A percentile compares a stretch with the other conserved stretches of the same genome.
These are phyloP conservation scores for Aquatica leii DNA, from an alignment of 2,888 invertebrate species.

Conservation along the genomic window DNA sequence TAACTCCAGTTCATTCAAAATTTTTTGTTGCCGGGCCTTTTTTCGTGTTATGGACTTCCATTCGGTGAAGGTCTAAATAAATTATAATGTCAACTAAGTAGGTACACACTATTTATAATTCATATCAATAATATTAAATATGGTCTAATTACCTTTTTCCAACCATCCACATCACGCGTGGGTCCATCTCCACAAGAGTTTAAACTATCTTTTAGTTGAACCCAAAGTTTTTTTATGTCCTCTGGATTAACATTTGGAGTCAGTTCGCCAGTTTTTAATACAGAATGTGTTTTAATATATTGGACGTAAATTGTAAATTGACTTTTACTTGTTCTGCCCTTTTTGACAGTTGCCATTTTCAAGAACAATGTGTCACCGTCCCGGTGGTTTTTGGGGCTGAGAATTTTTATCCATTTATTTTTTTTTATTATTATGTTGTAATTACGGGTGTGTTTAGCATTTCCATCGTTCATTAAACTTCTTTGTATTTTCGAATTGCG, in stretches of 20 bases:
- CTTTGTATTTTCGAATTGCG: no score
- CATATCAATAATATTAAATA: constrained; percentile 1
- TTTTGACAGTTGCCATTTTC: no score
- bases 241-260: background rate
- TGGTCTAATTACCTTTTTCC: constrained; percentile 6
- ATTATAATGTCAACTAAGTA: background rate
- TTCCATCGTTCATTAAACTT: no score
- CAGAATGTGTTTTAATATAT: background rate
- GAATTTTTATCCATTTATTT: no score
- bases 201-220: background rate
- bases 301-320: no score
- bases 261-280: background rate
- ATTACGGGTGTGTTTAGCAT: no score
- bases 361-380: no score
- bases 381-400: no score
- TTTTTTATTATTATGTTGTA: no score
- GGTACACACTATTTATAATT: background rate
- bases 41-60: background rate
- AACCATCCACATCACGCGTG: constrained; percentile 2
- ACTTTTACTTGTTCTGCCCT: no score
- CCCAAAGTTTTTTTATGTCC: background rate
- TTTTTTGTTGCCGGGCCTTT: background rate
- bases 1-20: background rate
- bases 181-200: constrained; percentile 1
- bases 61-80: constrained; percentile 1